phyloP scores from a whole-genome alignment of 2,113 vertebrate species.

The Ameiurus melas region DNA sequence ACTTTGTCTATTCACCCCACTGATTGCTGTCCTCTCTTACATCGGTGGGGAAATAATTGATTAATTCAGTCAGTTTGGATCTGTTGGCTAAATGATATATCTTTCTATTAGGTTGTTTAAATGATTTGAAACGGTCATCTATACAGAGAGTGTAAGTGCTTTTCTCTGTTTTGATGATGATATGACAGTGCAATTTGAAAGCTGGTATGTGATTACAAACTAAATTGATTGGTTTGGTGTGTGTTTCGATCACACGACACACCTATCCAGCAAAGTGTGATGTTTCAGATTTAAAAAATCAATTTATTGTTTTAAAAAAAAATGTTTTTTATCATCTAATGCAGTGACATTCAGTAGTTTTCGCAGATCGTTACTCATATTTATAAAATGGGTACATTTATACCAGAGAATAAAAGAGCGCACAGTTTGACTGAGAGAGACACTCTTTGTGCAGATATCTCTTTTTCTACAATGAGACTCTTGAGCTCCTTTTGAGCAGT shows the following conservation, averaged over 20 bases:
- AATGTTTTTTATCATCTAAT: neutral
- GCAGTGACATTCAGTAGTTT: neutral
- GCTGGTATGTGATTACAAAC: neutral
- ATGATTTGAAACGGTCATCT: neutral
- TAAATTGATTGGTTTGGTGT: neutral
- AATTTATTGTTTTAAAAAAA: neutral
- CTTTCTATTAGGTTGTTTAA: neutral
- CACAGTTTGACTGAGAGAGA: neutral
- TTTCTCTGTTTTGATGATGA: neutral
- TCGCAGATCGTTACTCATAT: no score
- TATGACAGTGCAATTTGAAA: neutral
- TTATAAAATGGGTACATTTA: neutral
- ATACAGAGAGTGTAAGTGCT: neutral
- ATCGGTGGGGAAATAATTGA: neutral
- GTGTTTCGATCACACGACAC: neutral
- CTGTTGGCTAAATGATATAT: neutral
- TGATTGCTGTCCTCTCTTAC: neutral
- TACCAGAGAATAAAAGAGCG: neutral
- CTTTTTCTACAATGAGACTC: conserved; percentile 78
- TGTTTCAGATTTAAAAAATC: neutral
- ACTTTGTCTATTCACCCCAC: neutral
- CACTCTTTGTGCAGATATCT: conserved; percentile 72
- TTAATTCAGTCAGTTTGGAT: neutral
- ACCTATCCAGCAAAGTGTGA: neutral
- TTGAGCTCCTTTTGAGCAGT: conserved; percentile 73